Evolutionary conservation across 2,888 invertebrate genomes (phyloP).

Genomic region (Pyrochroa serraticornis): DNA sequence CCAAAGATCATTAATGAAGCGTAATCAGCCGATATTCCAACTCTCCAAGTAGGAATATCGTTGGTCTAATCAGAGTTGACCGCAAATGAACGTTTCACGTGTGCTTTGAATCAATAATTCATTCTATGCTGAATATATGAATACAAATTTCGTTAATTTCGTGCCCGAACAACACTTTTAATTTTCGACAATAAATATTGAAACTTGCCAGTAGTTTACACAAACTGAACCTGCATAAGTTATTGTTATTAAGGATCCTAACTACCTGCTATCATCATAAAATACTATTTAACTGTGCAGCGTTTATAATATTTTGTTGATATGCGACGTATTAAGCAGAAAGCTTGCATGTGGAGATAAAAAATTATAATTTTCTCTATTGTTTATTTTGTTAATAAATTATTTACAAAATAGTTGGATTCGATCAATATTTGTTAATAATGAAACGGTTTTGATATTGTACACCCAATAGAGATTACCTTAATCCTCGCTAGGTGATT

Average conservation of each 20-base stretch:
- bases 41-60: slow-evolving; percentile 18
- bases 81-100: slow-evolving; percentile 27
- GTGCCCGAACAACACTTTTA: slow-evolving; percentile 22
- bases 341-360: too few species aligned
- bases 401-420: too few species aligned
- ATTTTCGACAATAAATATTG: slow-evolving; percentile 7
- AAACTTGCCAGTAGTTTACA: slow-evolving; percentile 3
- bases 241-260: neutral
- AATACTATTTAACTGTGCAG: too few species aligned
- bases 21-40: slow-evolving; percentile 15
- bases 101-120: slow-evolving; percentile 27
- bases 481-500: too few species aligned
- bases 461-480: too few species aligned
- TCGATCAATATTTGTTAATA: too few species aligned
- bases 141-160: slow-evolving; percentile 24
- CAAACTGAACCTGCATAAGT: neutral
- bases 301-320: too few species aligned
- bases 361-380: too few species aligned
- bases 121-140: slow-evolving; percentile 24
- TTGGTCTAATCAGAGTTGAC: slow-evolving; percentile 12
- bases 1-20: slow-evolving; percentile 22
- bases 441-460: too few species aligned
- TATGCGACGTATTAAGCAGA: too few species aligned
- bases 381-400: too few species aligned
- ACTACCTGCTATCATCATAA: too few species aligned